phyloP scores from a whole-genome alignment of 2,113 vertebrate species.

The Proteles cristata region DNA sequence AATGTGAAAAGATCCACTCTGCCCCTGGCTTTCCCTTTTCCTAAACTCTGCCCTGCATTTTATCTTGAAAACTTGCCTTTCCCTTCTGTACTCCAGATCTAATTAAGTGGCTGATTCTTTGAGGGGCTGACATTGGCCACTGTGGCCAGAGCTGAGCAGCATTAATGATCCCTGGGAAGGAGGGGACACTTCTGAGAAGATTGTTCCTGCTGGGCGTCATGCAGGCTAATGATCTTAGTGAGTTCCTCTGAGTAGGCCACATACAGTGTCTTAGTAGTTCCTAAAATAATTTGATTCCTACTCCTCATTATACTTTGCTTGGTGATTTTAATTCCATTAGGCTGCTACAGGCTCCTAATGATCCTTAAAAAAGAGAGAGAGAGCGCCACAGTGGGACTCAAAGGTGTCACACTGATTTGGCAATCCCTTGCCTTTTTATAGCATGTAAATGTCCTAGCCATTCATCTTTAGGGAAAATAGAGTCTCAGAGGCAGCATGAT shows the following conservation, averaged over 20 bases:
- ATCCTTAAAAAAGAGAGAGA: neutral
- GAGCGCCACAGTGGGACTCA: neutral
- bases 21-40: neutral
- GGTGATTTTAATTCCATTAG: conserved; percentile 57
- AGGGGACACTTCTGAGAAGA: neutral
- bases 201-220: neutral
- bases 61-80: conserved; percentile 40
- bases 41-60: neutral
- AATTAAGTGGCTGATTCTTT: conserved; percentile 44
- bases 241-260: neutral
- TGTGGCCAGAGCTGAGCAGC: neutral
- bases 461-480: neutral
- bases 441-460: neutral
- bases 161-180: neutral
- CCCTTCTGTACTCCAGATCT: neutral
- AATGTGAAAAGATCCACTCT: neutral
- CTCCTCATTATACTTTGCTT: conserved; percentile 43
- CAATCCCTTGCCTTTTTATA: neutral
- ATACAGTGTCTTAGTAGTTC: neutral
- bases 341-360: neutral
- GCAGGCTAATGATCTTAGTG: neutral
- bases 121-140: neutral
- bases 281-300: conserved; percentile 57
- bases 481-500: neutral
- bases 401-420: neutral